Evolutionary conservation across 2,113 vertebrate species (phyloP).

Genomic region (Ctenodactylus gundi): DNA sequence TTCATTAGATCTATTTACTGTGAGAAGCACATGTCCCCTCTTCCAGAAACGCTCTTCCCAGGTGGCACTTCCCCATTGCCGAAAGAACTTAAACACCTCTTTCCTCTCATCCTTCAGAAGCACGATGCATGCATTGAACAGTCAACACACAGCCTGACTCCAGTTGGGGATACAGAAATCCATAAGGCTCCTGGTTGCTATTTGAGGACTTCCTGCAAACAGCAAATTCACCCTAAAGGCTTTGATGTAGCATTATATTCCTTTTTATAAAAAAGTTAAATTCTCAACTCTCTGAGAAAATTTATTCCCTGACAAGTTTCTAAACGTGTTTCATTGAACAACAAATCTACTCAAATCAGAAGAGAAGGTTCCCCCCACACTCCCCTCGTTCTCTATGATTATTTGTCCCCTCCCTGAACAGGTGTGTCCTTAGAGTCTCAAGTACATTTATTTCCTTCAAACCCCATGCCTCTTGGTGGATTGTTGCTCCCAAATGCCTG

Average conservation of each 20-base stretch:
- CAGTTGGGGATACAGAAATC: fast-evolving
- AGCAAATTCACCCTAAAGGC: neutral
- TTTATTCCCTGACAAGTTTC: neutral
- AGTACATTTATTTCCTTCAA: conserved; percentile 26
- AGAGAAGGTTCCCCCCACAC: neutral
- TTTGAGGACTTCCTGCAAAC: neutral
- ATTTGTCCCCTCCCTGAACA: neutral
- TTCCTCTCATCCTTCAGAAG: neutral
- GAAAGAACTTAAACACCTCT: neutral
- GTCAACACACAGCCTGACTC: neutral
- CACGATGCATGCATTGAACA: neutral
- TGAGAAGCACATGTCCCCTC: neutral
- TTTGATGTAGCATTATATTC: neutral
- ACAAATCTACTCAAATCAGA: neutral
- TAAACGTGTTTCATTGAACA: neutral
- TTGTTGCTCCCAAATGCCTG: neutral
- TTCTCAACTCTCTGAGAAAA: neutral
- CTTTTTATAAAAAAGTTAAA: neutral
- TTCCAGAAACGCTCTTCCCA: neutral
- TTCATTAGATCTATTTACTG: neutral
- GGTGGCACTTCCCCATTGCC: neutral
- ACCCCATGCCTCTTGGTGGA: neutral
- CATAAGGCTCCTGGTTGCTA: neutral
- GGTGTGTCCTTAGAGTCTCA: conserved; percentile 14
- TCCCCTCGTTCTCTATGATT: neutral